Base-by-base conservation (phyloP, 1,140 invertebrate species). In the Conopomorpha cramerella region DNA sequence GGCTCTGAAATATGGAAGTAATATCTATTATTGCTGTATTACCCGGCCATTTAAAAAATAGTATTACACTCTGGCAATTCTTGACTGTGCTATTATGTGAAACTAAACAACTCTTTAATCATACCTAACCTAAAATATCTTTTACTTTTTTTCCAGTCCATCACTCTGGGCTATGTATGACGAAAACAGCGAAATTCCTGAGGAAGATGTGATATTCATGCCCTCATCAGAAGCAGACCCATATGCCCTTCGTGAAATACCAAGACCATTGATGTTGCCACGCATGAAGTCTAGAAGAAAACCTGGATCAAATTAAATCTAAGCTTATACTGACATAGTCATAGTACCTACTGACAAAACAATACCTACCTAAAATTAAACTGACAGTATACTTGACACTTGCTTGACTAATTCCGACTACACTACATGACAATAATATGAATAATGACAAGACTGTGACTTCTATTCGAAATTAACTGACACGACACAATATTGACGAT, bases 131-230 rank as follows among this genome's bases (percentile, higher is more conserved):
- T 15, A 39, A 35, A 31, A 39, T 30, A 30, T 14, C n/a, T 42
- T 34, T 18, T 39, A 18, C 29, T 25, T 45, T 34, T 18, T 29
- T 72, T 68, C 30, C 59, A 76, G 71, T 59, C 65, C 68, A 16
- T 49, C 65, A 0, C 55, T 55, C 39, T 76, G 71, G 71, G 66
- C 61, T 16, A 48, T 72, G 0, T 76, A 72, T 31, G 66, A 73
- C 8, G 71, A 73, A 38, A 54, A 67, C 10, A 46, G 46, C 15
- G 63, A 72, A 8, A 35, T 66, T n/a, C 41, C 53, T 2, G 61
- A 66, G 14, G 43, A 37, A 16, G 27, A 55, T 2, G 57, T 53
- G 4, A 43, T 61, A 12, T 44, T 32, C 3, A 74, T 74, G 64
- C 74, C 74, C 3, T 18, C 38, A 1, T 53, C 74, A 8, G 57